Conservation (phyloP, 2,888 invertebrate species). For the Scaptomyza cyrtandrae region DNA sequence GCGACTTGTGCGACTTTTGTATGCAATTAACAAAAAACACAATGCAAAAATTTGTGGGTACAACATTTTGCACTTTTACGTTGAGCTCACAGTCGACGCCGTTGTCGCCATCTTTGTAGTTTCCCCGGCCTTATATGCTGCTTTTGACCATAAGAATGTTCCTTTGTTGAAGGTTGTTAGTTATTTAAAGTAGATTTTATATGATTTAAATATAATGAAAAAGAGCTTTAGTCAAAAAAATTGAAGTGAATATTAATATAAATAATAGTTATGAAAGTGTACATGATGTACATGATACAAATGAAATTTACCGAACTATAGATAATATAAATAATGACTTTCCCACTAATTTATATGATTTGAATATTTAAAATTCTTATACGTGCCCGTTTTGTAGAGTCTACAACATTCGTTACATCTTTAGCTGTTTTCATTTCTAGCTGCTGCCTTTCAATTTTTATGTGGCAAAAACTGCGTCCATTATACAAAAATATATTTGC, state of each 20-base stretch:
- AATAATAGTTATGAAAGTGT: too few relatives aligned
- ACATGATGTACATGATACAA: too few relatives aligned
- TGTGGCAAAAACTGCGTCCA: conserved; percentile 52
- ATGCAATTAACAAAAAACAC: conserved; percentile 66
- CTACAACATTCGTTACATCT: conserved; percentile 8
- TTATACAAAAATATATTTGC: conserved; percentile 57
- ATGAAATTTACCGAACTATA: too few relatives aligned
- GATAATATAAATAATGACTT: too few relatives aligned
- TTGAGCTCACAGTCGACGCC: background rate
- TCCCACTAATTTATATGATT: too few relatives aligned
- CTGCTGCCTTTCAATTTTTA: conserved; percentile 46
- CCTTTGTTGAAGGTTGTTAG: background rate
- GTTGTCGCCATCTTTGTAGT: background rate
- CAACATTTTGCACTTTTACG: conserved; percentile 67
- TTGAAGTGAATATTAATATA: too few relatives aligned
- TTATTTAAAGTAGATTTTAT: background rate
- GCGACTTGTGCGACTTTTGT: conserved; percentile 44
- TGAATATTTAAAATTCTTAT: too few relatives aligned
- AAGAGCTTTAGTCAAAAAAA: too few relatives aligned
- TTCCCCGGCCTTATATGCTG: background rate
- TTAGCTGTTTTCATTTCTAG: background rate
- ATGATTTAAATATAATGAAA: background rate
- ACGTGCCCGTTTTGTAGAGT: conserved; percentile 21
- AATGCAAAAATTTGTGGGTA: conserved; percentile 53
- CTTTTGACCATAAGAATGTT: background rate